Base-by-base conservation (phyloP, 2,888 invertebrate genomes). In the Sphinx pinastri region DNA sequence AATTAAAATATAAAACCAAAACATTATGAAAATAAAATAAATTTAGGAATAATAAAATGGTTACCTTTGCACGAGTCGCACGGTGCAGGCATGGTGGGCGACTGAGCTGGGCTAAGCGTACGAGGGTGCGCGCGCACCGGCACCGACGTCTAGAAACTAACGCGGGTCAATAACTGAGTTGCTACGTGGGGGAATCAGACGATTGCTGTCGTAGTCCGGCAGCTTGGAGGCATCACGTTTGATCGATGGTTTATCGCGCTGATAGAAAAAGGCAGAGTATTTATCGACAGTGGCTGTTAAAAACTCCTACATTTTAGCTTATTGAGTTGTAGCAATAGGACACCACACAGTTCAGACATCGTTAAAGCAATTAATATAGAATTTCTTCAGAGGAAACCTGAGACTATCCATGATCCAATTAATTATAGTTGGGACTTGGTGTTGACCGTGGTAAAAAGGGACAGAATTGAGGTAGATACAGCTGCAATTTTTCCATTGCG, bases 151-250 rank as follows among this genome's bases (percentile, higher is more conserved):
- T 78, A 80, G 79, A 75, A 63, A 70, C 76, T 74, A 71, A 77
- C 73, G 72, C 90, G 89, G 93, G 92, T 93, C 93, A 92, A 93
- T 93, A 93, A 92, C 93, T 93, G 92, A 86, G 87, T 76, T 80
- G 82, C 81, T 78, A 79, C 82, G 85, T 81, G 86, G 87, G 89
- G 89, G 88, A 85, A 88, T 88, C 87, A 80, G 81, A 79, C 84
- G 76, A 77, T 76, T 77, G 74, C 77, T 81, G 74, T 68, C 67
- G 12, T 58, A 59, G 70, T 7, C 67, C 51, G 14, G 31, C 57
- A 70, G 70, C 67, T 19, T 10, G 60, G 38, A 16, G 63, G 13
- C 13, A 19, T 13, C 8, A 13, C 0, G 63, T 47, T 63, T 63
- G 19, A 63, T 63, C 19, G 11, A 63, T 16, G 47, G 47, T 14